These are phyloP conservation scores for Australoheros scitulus DNA, from an alignment of 2,113 vertebrate genomes.

Conservation along the genomic window DNA sequence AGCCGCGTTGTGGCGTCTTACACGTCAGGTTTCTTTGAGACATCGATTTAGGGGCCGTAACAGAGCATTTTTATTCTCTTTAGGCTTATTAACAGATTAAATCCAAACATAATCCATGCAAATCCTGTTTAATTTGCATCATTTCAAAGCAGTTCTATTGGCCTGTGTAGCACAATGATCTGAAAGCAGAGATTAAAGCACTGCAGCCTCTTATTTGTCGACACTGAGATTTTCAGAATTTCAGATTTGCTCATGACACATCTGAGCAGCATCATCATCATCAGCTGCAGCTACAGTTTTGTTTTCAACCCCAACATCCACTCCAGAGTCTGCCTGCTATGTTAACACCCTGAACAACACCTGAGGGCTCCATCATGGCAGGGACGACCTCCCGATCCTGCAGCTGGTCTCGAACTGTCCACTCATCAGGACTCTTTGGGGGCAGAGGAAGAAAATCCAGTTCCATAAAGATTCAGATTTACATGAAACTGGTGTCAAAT, in stretches of 20 bases:
- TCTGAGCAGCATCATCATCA: neutral
- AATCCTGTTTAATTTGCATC: neutral
- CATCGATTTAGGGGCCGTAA: neutral
- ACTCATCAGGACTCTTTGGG: neutral
- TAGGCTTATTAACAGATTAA: neutral
- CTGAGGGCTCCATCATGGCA: neutral
- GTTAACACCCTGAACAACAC: neutral
- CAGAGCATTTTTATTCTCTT: neutral
- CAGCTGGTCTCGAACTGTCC: neutral
- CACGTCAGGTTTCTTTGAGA: neutral
- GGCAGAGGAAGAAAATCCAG: neutral
- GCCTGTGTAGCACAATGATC: neutral
- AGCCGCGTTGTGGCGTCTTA: neutral
- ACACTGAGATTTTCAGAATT: neutral
- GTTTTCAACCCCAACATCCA: neutral
- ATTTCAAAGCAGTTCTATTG: neutral
- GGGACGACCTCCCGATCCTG: neutral
- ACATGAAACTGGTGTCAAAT: accelerated
- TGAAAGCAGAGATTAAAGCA: neutral
- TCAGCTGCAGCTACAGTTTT: too few relatives aligned
- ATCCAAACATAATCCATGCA: neutral
- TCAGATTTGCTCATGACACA: neutral
- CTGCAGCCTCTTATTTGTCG: neutral
- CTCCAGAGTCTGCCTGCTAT: neutral
- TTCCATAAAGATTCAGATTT: neutral